phyloP scores from a whole-genome alignment of 2,797 vertebrate genomes.

The Peromyscus aztecus region DNA sequence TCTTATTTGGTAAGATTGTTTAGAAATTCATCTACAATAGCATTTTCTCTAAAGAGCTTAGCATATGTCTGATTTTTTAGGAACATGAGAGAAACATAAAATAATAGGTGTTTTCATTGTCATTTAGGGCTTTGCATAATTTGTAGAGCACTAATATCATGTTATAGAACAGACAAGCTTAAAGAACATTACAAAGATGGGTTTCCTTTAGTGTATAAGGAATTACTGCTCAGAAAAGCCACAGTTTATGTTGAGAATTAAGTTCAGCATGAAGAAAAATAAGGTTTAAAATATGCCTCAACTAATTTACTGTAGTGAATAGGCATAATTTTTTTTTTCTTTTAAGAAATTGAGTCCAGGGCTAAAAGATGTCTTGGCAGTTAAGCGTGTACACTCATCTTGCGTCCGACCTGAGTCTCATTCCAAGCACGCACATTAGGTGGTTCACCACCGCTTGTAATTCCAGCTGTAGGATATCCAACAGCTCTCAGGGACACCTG shows the following conservation, averaged over 20 bases:
- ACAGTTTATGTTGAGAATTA: slow-evolving; percentile 11
- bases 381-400: neutral
- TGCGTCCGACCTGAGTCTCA: neutral
- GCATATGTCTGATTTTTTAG: neutral
- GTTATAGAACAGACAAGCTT: slow-evolving; percentile 65
- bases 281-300: neutral
- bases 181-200: slow-evolving; percentile 71
- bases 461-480: neutral
- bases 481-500: neutral
- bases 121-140: neutral
- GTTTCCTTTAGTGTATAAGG: slow-evolving; percentile 61
- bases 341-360: neutral
- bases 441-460: neutral
- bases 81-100: neutral
- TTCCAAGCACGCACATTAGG: neutral
- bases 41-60: neutral
- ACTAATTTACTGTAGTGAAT: neutral
- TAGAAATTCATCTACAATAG: neutral
- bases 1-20: too few species aligned
- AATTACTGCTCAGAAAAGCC: slow-evolving; percentile 44
- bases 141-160: neutral
- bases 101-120: neutral
- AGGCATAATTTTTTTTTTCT: neutral
- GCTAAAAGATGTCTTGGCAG: neutral
- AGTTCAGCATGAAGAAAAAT: neutral